phyloP scores from a whole-genome alignment of 2,113 vertebrate species.

The Tragelaphus buxtoni region DNA sequence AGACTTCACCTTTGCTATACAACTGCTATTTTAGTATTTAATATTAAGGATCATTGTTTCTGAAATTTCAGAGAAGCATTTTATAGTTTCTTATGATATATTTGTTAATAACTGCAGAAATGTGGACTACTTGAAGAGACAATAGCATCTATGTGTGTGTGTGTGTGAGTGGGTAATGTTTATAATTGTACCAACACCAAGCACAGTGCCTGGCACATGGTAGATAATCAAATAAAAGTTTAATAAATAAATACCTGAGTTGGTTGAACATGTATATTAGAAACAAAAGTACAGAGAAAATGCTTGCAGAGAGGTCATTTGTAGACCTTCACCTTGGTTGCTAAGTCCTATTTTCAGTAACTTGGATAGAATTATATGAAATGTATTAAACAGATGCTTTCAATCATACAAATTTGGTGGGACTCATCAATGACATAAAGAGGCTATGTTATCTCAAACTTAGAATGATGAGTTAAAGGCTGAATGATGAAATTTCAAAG shows the following conservation, averaged over 20 bases:
- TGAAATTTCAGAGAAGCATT: conserved; percentile 2
- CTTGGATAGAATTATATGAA: not conserved
- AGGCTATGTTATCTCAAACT: not conserved
- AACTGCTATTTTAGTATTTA: not conserved
- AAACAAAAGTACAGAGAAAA: not conserved
- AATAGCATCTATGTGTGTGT: not conserved
- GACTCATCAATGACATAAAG: not conserved
- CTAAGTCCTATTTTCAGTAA: not conserved
- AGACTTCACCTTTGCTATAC: not conserved
- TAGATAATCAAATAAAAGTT: not conserved
- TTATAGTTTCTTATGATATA: not conserved
- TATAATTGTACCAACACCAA: not conserved
- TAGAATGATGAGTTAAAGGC: not conserved
- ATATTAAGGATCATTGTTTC: not conserved
- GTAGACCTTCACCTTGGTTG: not conserved
- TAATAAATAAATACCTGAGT: not conserved
- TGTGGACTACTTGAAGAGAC: not conserved
- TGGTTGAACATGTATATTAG: not conserved
- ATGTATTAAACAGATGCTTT: not conserved
- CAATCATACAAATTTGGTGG: not conserved
- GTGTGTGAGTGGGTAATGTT: not conserved
- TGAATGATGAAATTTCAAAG: not conserved
- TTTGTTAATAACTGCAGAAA: not conserved
- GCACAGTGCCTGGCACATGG: not conserved
- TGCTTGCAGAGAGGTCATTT: not conserved